phyloP scores from a whole-genome alignment of 1,140 invertebrate species.

The Caenorhabditis elegans region WBcel235 BX284604.4:10618001-10618500 shows the following conservation, averaged over 20 bases:
- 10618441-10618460: constrained; percentile 44
- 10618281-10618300: constrained; percentile 53
- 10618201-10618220: constrained; percentile 59
- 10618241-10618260: constrained; percentile 56
- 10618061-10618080: constrained; percentile 30
- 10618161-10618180: constrained; percentile 40
- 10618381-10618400: constrained; percentile 59
- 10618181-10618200: constrained; percentile 55
- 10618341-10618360: constrained; percentile 55
- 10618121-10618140: constrained; percentile 40
- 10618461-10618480: background rate
- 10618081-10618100: constrained; percentile 41
- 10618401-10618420: constrained; percentile 57
- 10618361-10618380: constrained; percentile 57
- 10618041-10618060: constrained; percentile 44
- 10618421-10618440: constrained; percentile 59
- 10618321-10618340: constrained; percentile 57
- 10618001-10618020: background rate
- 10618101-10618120: constrained; percentile 35
- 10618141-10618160: constrained; percentile 17
- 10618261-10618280: constrained; percentile 52
- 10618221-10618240: constrained; percentile 55
- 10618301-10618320: constrained; percentile 50
- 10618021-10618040: constrained; percentile 36
- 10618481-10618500: constrained; percentile 59